Evolutionary conservation across 2,888 invertebrate genomes (phyloP).

Genomic region (Leptopilina syphax): DNA sequence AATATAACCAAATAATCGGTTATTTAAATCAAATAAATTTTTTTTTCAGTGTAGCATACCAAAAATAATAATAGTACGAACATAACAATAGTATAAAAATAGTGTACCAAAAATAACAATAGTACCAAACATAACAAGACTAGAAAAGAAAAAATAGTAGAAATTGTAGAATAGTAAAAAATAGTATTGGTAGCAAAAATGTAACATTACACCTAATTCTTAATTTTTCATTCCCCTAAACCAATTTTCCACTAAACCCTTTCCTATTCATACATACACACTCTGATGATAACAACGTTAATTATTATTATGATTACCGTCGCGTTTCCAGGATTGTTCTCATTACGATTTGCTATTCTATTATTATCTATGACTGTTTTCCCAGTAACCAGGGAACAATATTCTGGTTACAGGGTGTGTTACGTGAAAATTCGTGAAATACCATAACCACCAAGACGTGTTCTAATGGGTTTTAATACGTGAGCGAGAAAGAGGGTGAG

Average conservation of each 20-base stretch:
- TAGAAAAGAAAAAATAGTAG: too few species aligned
- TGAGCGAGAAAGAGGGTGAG: not conserved
- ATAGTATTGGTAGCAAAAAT: too few species aligned
- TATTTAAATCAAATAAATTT: too few species aligned
- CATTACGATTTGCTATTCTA: slow-evolving; percentile 41
- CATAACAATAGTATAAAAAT: too few species aligned
- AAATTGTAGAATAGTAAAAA: too few species aligned
- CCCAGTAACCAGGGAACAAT: slow-evolving; percentile 4
- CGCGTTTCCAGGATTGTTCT: slow-evolving; percentile 31
- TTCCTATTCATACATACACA: not conserved
- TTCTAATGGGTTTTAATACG: not conserved
- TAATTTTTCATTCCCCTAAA: not conserved
- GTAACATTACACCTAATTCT: too few species aligned
- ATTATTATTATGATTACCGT: slow-evolving; percentile 35
- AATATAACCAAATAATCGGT: too few species aligned
- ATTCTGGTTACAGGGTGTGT: not conserved
- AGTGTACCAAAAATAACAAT: too few species aligned
- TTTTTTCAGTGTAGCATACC: too few species aligned
- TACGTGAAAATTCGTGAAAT: slow-evolving; percentile 36
- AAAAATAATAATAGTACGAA: too few species aligned
- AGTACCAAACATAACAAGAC: too few species aligned
- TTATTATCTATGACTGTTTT: slow-evolving; percentile 35
- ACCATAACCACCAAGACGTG: slow-evolving; percentile 24
- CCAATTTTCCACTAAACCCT: not conserved
- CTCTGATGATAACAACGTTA: slow-evolving; percentile 18